These are phyloP conservation scores for Gyrodactylus salaris DNA, from an alignment of 1,140 invertebrate species.

Conservation along the genomic window DNA sequence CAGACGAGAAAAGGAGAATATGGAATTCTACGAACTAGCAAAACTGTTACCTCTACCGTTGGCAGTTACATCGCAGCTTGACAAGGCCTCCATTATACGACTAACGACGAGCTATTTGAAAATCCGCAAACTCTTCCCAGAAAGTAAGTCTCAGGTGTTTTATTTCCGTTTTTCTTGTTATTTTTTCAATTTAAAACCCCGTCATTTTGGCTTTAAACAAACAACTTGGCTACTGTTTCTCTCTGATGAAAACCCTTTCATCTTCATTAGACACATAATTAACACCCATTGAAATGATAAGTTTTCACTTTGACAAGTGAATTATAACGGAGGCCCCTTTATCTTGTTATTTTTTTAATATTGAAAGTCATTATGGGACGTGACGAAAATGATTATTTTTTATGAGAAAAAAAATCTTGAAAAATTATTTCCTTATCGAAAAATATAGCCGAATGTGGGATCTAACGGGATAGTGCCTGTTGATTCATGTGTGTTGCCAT, in stretches of 20 bases:
- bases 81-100: slow-evolving; percentile 91
- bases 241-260: too few relatives aligned
- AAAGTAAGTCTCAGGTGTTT: background rate
- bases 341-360: background rate
- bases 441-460: too few relatives aligned
- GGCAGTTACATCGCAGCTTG: slow-evolving; percentile 78
- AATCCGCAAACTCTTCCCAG: slow-evolving; percentile 19
- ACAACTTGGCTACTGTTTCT: too few relatives aligned
- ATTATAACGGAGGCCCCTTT: background rate
- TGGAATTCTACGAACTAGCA: slow-evolving; percentile 83
- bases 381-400: too few relatives aligned
- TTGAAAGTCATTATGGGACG: too few relatives aligned
- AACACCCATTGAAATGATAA: too few relatives aligned
- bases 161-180: background rate
- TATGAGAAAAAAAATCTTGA: too few relatives aligned
- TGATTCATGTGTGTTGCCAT: too few relatives aligned
- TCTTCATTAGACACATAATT: too few relatives aligned
- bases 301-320: background rate
- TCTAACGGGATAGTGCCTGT: too few relatives aligned
- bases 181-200: background rate
- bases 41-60: slow-evolving; percentile 78
- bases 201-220: background rate
- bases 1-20: slow-evolving; percentile 75
- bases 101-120: slow-evolving; percentile 86
- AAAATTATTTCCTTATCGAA: too few relatives aligned